A percentile compares a stretch with the other conserved stretches of the same genome.
phyloP scores from a whole-genome alignment of 2,888 invertebrate species.

The Tiliacea aurago region DNA sequence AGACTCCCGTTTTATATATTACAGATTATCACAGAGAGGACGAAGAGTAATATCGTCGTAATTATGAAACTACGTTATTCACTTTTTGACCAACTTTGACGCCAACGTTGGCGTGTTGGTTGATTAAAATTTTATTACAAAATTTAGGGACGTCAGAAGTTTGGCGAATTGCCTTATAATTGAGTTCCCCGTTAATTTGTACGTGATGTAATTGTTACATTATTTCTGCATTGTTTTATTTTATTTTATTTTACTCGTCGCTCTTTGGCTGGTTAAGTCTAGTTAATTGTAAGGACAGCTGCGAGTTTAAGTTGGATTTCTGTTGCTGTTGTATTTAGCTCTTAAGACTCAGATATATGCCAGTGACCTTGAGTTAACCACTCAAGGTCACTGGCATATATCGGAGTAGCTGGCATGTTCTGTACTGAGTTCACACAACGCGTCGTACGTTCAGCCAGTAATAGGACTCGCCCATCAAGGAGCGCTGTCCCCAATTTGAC shows the following conservation, averaged over 20 bases:
- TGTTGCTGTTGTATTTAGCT: neutral
- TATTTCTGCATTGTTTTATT: slow-evolving; percentile 29
- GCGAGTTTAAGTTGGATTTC: neutral
- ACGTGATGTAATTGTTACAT: slow-evolving; percentile 46
- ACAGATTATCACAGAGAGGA: slow-evolving; percentile 29
- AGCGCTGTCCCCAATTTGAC: too few species aligned
- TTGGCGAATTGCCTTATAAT: slow-evolving; percentile 68
- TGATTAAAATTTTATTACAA: slow-evolving; percentile 71
- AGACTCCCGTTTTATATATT: slow-evolving; percentile 7
- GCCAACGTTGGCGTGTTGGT: slow-evolving; percentile 52
- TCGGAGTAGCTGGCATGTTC: too few species aligned
- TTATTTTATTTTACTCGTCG: too few species aligned
- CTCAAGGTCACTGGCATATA: too few species aligned
- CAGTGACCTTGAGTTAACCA: too few species aligned
- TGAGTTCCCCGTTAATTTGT: slow-evolving; percentile 67
- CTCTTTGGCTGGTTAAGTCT: neutral
- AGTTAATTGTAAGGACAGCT: neutral
- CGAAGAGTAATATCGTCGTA: slow-evolving; percentile 37
- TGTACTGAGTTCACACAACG: too few species aligned
- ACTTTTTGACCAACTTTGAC: slow-evolving; percentile 52
- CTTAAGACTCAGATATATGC: too few species aligned
- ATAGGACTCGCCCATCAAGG: too few species aligned
- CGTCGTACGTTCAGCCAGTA: too few species aligned
- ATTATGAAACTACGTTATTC: slow-evolving; percentile 49
- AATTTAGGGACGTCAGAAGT: slow-evolving; percentile 62